Evolutionary conservation across 1,140 invertebrate species (phyloP).

Genomic region (Rhopalosiphum maidis): DNA sequence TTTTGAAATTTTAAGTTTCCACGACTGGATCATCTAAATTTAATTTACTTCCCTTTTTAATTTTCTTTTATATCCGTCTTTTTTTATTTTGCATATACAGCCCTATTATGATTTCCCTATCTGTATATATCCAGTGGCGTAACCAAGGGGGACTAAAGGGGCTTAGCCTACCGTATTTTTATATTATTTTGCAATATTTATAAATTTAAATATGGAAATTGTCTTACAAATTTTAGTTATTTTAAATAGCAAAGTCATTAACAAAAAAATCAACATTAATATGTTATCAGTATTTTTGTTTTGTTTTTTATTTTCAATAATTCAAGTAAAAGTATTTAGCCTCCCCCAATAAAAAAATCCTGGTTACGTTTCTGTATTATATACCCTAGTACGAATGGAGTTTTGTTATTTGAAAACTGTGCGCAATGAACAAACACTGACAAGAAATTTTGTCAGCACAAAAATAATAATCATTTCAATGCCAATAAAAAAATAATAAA

Average conservation of each 20-base stretch:
- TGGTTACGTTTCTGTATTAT: too few relatives aligned
- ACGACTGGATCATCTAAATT: background rate
- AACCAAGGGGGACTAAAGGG: too few relatives aligned
- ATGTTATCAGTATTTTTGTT: too few relatives aligned
- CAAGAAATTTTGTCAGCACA: background rate
- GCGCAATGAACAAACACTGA: background rate
- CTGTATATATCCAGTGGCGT: background rate
- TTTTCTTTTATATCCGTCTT: background rate
- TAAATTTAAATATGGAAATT: too few relatives aligned
- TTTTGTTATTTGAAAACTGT: conserved; percentile 23
- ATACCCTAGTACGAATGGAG: background rate
- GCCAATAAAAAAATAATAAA: conserved; percentile 18
- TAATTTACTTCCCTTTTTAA: background rate
- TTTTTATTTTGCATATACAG: background rate
- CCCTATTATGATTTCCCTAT: background rate
- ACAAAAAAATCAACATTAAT: too few relatives aligned
- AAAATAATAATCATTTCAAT: conserved; percentile 46
- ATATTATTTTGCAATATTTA: too few relatives aligned
- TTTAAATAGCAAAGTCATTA: too few relatives aligned
- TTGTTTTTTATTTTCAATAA: too few relatives aligned
- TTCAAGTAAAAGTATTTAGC: too few relatives aligned
- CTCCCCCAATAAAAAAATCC: too few relatives aligned
- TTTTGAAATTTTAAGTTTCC: background rate
- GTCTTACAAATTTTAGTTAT: too few relatives aligned
- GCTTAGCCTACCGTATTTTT: too few relatives aligned